phyloP scores from a whole-genome alignment of 2,888 invertebrate species.

The Ernsta delagoae region DNA sequence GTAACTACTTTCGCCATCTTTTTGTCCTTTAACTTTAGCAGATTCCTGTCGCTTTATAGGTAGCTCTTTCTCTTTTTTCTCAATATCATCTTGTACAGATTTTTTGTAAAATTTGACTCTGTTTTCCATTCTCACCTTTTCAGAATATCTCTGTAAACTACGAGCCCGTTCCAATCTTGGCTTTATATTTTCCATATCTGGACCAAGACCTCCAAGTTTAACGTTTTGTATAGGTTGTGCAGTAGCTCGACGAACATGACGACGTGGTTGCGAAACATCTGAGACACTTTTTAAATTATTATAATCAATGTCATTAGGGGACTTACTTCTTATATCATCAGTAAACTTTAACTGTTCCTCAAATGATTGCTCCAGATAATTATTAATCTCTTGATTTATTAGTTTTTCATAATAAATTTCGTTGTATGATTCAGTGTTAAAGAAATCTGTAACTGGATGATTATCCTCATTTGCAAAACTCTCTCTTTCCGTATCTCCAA shows the following conservation, averaged over 20 bases:
- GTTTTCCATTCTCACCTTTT: conserved; percentile 78
- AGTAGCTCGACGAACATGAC: conserved; percentile 55
- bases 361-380: conserved; percentile 59
- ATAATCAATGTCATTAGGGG: conserved; percentile 48
- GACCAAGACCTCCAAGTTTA: conserved; percentile 74
- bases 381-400: conserved; percentile 56
- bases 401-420: conserved; percentile 75
- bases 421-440: conserved; percentile 73
- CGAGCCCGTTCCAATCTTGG: conserved; percentile 76
- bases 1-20: conserved; percentile 54
- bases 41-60: conserved; percentile 46
- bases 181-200: conserved; percentile 72
- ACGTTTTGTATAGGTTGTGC: conserved; percentile 59
- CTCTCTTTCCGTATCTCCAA: conserved; percentile 75
- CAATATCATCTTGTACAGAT: conserved; percentile 57
- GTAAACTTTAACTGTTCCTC: conserved; percentile 56
- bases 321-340: conserved; percentile 50
- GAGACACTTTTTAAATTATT: conserved; percentile 71
- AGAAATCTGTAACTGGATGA: conserved; percentile 59
- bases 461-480: conserved; percentile 62
- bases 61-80: conserved; percentile 53
- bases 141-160: conserved; percentile 78
- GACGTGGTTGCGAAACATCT: conserved; percentile 64
- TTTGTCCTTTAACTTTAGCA: conserved; percentile 46
- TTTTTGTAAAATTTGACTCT: conserved; percentile 74